phyloP scores from a whole-genome alignment of 1,140 invertebrate species.

The Cotesia chilonis region DNA sequence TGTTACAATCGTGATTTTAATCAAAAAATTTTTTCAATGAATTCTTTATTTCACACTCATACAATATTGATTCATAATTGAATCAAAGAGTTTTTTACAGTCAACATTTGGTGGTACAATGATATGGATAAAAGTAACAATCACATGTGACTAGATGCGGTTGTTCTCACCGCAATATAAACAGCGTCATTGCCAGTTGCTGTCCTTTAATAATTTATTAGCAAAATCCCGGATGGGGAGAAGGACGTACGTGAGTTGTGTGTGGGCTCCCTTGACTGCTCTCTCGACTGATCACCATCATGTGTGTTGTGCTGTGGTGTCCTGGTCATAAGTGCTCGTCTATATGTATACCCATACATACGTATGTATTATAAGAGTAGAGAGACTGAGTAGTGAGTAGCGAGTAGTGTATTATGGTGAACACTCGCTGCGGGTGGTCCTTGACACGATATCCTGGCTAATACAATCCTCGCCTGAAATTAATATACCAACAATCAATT shows the following conservation, averaged over 20 bases:
- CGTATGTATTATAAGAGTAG: no score
- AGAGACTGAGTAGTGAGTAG: slow-evolving; percentile 44
- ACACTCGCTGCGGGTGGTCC: slow-evolving; percentile 61
- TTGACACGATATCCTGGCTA: slow-evolving; percentile 58
- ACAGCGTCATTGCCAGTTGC: slow-evolving; percentile 60
- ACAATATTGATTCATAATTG: slow-evolving; percentile 15
- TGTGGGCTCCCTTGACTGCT: not conserved
- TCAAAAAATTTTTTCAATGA: no score
- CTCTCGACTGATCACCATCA: slow-evolving; percentile 30
- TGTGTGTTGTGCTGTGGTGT: slow-evolving; percentile 64
- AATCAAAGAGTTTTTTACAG: not conserved
- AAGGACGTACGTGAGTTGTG: slow-evolving; percentile 37
- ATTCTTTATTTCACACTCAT: slow-evolving; percentile 5
- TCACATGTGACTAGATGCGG: slow-evolving; percentile 12
- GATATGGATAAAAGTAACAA: slow-evolving; percentile 9
- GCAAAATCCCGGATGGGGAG: slow-evolving; percentile 45
- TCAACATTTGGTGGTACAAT: slow-evolving; percentile 21
- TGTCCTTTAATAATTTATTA: slow-evolving; percentile 67
- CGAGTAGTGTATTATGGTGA: slow-evolving; percentile 39
- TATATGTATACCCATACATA: no score
- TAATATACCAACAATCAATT: slow-evolving; percentile 57
- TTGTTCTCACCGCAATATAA: slow-evolving; percentile 53
- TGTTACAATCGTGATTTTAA: no score
- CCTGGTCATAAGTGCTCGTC: slow-evolving; percentile 30
- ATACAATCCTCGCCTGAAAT: slow-evolving; percentile 54